These are phyloP conservation scores for Aplysina aerophoba DNA, from an alignment of 37 sponge, comb jelly and placozoan genomes.

Conservation along the genomic window DNA sequence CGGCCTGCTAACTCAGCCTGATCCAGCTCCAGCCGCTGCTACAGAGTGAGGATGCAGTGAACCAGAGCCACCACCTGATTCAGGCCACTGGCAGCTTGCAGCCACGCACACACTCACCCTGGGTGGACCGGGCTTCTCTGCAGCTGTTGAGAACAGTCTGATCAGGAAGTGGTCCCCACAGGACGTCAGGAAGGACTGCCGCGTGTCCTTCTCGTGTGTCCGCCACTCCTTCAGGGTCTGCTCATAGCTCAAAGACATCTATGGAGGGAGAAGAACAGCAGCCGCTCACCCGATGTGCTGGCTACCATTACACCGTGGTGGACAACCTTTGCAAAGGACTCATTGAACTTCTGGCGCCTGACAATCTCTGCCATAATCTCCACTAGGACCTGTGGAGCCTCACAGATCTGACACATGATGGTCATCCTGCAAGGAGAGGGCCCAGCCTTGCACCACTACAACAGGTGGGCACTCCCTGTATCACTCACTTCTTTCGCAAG, in stretches of 20 bases:
- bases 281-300: conserved; percentile 8
- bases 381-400: background rate
- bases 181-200: background rate
- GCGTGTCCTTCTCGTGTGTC: background rate
- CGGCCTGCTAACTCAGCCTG: too few relatives aligned
- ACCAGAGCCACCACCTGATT: too few relatives aligned
- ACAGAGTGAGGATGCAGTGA: too few relatives aligned
- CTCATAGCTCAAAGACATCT: conserved; percentile 43
- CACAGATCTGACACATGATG: conserved; percentile 8
- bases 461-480: background rate
- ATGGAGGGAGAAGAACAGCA: conserved; percentile 12
- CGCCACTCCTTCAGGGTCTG: background rate
- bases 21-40: too few relatives aligned
- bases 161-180: conserved; percentile 37
- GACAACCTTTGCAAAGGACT: background rate
- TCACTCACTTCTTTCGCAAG: conserved; percentile 10
- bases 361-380: conserved; percentile 13
- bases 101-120: background rate
- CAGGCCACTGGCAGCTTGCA: too few relatives aligned
- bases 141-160: background rate
- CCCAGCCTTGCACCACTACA: too few relatives aligned
- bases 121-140: conserved; percentile 3
- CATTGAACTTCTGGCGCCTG: background rate
- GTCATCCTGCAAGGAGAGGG: background rate
- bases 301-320: conserved; percentile 26